A percentile compares a stretch with the other conserved stretches of the same genome.
Evolutionary conservation across 2,888 invertebrate species (phyloP).

Genomic region (Lithophane ornitopus): DNA sequence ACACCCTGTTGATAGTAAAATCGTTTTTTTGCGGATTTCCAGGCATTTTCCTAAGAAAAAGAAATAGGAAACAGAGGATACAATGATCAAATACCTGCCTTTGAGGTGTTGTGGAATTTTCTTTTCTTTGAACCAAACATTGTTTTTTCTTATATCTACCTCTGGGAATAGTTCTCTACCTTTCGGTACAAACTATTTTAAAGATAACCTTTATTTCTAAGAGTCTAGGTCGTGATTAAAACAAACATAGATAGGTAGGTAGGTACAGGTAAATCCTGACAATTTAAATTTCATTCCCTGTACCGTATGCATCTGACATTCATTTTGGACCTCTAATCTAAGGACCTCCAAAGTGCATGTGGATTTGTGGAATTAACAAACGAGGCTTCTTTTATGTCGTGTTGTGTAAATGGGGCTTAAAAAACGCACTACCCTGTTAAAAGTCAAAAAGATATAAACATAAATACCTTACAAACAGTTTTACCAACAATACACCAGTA

Average conservation of each 20-base stretch:
- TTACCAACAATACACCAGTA: not conserved
- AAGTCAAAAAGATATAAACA: no score
- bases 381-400: no score
- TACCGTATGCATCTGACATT: not conserved
- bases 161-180: not conserved
- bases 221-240: not conserved
- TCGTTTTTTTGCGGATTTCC: conserved; percentile 4
- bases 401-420: no score
- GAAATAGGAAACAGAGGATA: conserved; percentile 22
- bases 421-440: no score
- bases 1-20: not conserved
- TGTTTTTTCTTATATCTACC: conserved; percentile 16
- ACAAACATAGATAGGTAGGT: not conserved
- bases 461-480: not conserved
- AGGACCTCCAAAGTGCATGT: not conserved
- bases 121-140: conserved; percentile 24
- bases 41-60: conserved; percentile 10
- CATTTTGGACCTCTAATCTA: no score
- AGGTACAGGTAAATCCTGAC: not conserved
- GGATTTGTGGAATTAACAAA: not conserved
- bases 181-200: not conserved
- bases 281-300: not conserved
- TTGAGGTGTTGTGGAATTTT: conserved; percentile 40
- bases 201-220: not conserved
- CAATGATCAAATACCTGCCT: conserved; percentile 46